These are phyloP conservation scores for Apis cerana DNA, from an alignment of 1,140 invertebrate species.

Conservation along the genomic window DNA sequence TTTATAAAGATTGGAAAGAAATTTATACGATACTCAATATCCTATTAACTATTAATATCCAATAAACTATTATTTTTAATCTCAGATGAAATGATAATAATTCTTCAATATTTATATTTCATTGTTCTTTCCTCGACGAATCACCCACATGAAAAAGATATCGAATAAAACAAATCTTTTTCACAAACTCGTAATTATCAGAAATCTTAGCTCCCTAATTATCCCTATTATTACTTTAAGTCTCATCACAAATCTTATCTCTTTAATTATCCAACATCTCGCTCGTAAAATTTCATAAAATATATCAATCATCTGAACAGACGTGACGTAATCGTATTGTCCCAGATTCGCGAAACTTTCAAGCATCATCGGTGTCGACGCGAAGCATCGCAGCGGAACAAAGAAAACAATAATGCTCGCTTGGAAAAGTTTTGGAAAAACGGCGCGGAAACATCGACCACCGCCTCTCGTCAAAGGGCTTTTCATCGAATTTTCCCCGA, in stretches of 20 bases:
- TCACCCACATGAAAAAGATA: no score
- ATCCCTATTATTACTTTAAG: neutral
- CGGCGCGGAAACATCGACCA: neutral
- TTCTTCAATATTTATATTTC: no score
- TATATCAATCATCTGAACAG: neutral
- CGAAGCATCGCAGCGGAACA: neutral
- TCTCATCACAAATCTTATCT: no score
- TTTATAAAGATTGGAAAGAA: no score
- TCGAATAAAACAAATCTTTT: no score
- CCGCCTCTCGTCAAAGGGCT: neutral
- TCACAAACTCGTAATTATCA: no score
- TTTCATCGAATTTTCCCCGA: neutral
- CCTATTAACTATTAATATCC: no score
- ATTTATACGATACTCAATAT: no score
- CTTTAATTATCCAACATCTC: neutral
- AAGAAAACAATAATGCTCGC: neutral
- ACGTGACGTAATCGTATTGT: neutral
- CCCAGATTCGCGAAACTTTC: neutral
- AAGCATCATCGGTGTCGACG: neutral
- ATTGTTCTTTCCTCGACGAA: no score
- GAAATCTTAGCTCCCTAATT: neutral
- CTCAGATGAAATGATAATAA: no score
- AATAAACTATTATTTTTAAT: no score
- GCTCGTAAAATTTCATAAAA: neutral
- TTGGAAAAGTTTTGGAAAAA: neutral